These are phyloP conservation scores for Petrosia ficiformis DNA, from an alignment of 37 sponge, comb jelly and placozoan genomes.

Conservation along the genomic window DNA sequence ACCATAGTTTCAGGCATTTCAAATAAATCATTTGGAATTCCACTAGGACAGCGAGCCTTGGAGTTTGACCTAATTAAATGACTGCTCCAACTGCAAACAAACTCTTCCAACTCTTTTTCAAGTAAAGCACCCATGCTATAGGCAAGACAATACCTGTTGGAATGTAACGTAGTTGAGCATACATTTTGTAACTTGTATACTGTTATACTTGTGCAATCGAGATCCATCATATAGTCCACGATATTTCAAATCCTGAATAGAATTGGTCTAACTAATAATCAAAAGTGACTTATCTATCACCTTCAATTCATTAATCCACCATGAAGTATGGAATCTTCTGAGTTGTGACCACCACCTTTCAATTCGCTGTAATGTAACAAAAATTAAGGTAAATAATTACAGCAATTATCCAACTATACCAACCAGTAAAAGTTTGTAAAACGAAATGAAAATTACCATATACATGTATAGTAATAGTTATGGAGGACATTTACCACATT, in stretches of 20 bases:
- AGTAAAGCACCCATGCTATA: not conserved
- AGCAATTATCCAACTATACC: too few species aligned
- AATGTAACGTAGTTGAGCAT: not conserved
- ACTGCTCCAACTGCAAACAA: constrained; percentile 25
- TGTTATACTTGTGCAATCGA: not conserved
- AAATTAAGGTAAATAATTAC: not conserved
- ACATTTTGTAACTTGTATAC: not conserved
- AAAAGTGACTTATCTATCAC: not conserved
- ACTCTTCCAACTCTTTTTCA: constrained; percentile 21
- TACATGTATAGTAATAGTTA: not conserved
- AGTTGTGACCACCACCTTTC: constrained; percentile 61
- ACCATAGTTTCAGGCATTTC: not conserved
- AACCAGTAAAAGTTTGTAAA: not conserved
- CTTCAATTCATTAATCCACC: constrained; percentile 48
- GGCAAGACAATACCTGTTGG: too few species aligned
- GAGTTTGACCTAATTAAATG: constrained; percentile 36
- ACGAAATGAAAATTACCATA: not conserved
- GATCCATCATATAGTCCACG: constrained; percentile 11
- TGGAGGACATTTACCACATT: constrained; percentile 22
- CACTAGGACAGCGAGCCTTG: not conserved
- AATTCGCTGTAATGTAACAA: constrained; percentile 26
- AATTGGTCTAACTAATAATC: not conserved
- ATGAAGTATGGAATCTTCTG: constrained; percentile 20
- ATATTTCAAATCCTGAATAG: constrained; percentile 2
- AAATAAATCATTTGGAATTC: not conserved